Percentiles rank a stretch among this genome's conserved stretches.
Evolutionary conservation across 1,140 invertebrate species (phyloP).

Genomic region (Holcopasites calliopsidis): DNA sequence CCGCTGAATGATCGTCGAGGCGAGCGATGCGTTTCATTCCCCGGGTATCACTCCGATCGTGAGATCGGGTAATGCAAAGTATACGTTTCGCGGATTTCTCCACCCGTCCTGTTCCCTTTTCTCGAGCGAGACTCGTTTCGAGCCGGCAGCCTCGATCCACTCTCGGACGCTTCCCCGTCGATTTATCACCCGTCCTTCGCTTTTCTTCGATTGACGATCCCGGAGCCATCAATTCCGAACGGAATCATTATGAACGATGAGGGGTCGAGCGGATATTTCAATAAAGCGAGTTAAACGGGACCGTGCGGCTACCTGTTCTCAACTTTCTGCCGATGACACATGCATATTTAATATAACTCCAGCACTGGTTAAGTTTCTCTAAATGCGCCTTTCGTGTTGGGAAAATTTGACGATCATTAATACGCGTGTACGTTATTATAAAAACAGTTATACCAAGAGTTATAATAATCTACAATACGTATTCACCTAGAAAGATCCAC

Average conservation of each 20-base stretch:
- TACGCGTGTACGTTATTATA: too few species aligned
- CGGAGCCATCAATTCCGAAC: neutral
- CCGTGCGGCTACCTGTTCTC: neutral
- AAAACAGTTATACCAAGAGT: too few species aligned
- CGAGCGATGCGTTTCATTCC: slow-evolving; percentile 14
- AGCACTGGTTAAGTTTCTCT: too few species aligned
- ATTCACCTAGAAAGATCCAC: too few species aligned
- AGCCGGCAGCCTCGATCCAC: neutral
- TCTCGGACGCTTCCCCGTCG: neutral
- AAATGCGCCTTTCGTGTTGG: too few species aligned
- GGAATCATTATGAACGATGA: neutral
- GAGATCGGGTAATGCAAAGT: slow-evolving; percentile 26
- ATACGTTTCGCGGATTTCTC: slow-evolving; percentile 1
- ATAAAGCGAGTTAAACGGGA: neutral
- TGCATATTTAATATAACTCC: too few species aligned
- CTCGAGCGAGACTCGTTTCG: neutral
- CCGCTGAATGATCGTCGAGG: neutral
- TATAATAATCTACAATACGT: too few species aligned
- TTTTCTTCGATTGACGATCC: neutral
- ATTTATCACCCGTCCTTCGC: slow-evolving; percentile 22
- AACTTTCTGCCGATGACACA: neutral
- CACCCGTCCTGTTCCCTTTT: neutral
- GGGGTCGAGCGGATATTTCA: neutral
- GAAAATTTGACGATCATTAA: too few species aligned
- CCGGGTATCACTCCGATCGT: slow-evolving; percentile 11